These are phyloP conservation scores for Ramphastos sulfuratus DNA, from an alignment of 2,113 vertebrate genomes.

Conservation along the genomic window DNA sequence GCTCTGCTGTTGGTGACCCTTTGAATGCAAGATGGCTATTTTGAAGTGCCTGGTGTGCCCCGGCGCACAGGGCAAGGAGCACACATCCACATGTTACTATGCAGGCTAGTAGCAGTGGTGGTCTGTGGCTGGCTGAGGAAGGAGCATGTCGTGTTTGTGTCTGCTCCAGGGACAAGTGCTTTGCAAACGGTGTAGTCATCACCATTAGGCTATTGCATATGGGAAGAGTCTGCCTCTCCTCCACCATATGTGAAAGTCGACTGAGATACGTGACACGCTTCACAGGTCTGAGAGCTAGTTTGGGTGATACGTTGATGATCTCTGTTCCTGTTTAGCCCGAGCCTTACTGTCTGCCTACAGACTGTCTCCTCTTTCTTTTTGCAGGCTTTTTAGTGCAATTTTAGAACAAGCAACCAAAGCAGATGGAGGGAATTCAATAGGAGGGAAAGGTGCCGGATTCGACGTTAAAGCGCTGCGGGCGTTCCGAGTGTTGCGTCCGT, in stretches of 20 bases:
- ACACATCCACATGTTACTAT: accelerated
- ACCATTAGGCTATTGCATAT: conserved; percentile 6
- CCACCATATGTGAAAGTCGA: neutral
- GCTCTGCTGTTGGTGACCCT: neutral
- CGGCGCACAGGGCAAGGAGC: accelerated
- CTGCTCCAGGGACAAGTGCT: conserved; percentile 3
- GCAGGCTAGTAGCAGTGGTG: no score
- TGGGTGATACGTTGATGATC: conserved; percentile 12
- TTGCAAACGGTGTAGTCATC: neutral
- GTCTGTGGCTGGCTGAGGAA: neutral
- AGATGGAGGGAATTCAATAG: conserved; percentile 91
- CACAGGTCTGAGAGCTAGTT: neutral
- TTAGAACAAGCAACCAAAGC: conserved; percentile 99
- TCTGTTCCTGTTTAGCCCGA: conserved; percentile 28
- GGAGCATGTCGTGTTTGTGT: neutral
- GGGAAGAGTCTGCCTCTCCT: conserved; percentile 45
- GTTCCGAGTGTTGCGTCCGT: conserved; percentile 93
- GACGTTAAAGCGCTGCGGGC: conserved; percentile 97
- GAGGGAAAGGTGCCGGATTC: conserved; percentile 96
- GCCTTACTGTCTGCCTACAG: conserved; percentile 34
- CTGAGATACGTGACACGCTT: conserved; percentile 27
- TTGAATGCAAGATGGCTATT: neutral
- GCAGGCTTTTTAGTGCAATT: conserved; percentile 98
- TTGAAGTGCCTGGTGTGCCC: neutral
- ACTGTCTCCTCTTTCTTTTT: conserved; percentile 59